Base-by-base conservation (phyloP, 2,888 invertebrate genomes). In the Uropetala carovei region DNA sequence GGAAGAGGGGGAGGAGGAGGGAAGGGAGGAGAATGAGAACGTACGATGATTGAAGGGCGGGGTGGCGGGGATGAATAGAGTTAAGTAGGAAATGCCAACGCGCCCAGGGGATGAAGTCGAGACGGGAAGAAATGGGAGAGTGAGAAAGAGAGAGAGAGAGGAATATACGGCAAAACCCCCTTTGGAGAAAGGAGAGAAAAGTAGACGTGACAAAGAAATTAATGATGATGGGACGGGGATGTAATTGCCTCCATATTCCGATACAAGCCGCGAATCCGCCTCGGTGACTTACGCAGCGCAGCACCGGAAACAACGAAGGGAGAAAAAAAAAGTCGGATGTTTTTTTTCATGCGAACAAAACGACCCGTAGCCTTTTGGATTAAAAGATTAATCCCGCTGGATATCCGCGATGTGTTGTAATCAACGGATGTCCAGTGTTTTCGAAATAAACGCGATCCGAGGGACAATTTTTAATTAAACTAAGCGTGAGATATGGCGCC, bases 181-280 rank as follows among this genome's bases (percentile, higher is more conserved):
- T 59, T 13, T 5, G 86, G 59, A 16, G 59, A 43, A 14, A 14
- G 59, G 58, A 27, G 86, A 86, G 86, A 60, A 30, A 86, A 86
- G 86, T 86, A 27, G 60, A 86, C 59, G 86, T 86, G 86, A 60
- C 86, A 86, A 86, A 60, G 60, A 60, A 86, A 86, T 86, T 86
- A 57, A 86, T 86, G 86, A 86, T 86, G 60, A 86, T 86, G 86
- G 86, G 86, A 86, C 86, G 86, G 86, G 30, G 59, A 86, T 22
- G 27, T 86, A 86, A 86, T 86, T 86, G 60, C 86, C 85, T 85
- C 85, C 85, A 86, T 75, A 75, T 86, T 60, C 60, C 27, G 86
- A 86, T 86, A 86, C 86, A 60, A 86, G 86, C 86, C 86, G 86
- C 60, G 86, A 60, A 86, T 85, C 9, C 58, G 58, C 85, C 58